Evolutionary conservation across 35 echinoderm and acorn worm species (phyloP).

Genomic region (Lytechinus variegatus): DNA sequence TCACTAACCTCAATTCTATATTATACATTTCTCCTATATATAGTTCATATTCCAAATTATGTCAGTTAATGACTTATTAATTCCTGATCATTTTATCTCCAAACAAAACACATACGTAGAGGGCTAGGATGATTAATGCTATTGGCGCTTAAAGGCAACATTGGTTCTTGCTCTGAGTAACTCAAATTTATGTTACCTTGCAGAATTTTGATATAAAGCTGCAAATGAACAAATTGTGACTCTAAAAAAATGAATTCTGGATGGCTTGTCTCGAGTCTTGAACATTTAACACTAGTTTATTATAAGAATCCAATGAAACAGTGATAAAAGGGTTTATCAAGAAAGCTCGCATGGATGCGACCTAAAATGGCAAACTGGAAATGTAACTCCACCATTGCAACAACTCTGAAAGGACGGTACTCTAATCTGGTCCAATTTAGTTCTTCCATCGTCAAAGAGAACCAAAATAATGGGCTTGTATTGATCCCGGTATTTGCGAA

Average conservation of each 20-base stretch:
- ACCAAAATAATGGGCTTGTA: neutral
- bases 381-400: neutral
- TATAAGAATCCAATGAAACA: neutral
- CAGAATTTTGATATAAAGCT: neutral
- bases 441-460: neutral
- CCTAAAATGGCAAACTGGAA: neutral
- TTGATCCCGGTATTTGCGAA: neutral
- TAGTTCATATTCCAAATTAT: neutral
- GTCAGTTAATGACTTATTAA: neutral
- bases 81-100: neutral
- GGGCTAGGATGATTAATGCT: neutral
- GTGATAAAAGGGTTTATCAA: neutral
- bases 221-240: neutral
- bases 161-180: neutral
- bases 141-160: neutral
- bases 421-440: neutral
- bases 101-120: neutral
- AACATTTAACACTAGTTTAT: neutral
- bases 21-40: neutral
- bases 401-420: neutral
- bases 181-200: neutral
- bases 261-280: neutral
- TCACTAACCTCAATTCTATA: neutral
- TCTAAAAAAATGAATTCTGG: neutral
- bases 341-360: neutral